These are phyloP conservation scores for Apis florea DNA, from an alignment of 1,140 invertebrate genomes.

Conservation along the genomic window DNA sequence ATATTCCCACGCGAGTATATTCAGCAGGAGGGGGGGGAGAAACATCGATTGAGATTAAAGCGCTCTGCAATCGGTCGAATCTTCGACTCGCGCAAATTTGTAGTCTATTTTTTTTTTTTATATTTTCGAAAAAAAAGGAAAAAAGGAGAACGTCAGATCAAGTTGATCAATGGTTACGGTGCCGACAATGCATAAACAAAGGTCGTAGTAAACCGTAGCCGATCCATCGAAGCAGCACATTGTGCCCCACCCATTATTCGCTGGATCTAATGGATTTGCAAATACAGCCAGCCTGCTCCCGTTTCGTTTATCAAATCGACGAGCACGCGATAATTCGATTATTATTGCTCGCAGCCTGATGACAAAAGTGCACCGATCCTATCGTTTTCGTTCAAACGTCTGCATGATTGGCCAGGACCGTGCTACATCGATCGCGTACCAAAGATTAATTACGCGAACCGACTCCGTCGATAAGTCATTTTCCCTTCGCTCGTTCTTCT, in stretches of 20 bases:
- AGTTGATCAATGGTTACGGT: background rate
- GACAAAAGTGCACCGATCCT: constrained; percentile 53
- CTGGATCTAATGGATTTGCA: constrained; percentile 50
- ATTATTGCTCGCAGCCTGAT: constrained; percentile 50
- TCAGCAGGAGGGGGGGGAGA: too few species aligned
- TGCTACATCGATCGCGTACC: constrained; percentile 1
- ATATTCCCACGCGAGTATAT: constrained; percentile 2
- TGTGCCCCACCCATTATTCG: constrained; percentile 46
- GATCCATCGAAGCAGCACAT: background rate
- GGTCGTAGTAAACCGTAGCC: background rate
- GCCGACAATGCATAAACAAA: constrained; percentile 15
- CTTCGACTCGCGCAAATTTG: background rate
- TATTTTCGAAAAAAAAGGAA: background rate
- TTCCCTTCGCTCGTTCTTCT: constrained; percentile 13
- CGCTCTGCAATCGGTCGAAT: background rate
- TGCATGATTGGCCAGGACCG: background rate
- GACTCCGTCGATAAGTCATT: constrained; percentile 36
- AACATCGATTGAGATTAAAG: constrained; percentile 14
- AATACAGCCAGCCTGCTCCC: constrained; percentile 23
- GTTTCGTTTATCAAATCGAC: constrained; percentile 48
- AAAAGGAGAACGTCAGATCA: background rate
- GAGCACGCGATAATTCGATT: constrained; percentile 46
- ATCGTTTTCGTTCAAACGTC: constrained; percentile 45
- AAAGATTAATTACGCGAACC: constrained; percentile 41
- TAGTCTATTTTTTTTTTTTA: background rate